Evolutionary conservation across 2,797 vertebrate species (phyloP).

Genomic region (Spinibarbus caldwelli): DNA sequence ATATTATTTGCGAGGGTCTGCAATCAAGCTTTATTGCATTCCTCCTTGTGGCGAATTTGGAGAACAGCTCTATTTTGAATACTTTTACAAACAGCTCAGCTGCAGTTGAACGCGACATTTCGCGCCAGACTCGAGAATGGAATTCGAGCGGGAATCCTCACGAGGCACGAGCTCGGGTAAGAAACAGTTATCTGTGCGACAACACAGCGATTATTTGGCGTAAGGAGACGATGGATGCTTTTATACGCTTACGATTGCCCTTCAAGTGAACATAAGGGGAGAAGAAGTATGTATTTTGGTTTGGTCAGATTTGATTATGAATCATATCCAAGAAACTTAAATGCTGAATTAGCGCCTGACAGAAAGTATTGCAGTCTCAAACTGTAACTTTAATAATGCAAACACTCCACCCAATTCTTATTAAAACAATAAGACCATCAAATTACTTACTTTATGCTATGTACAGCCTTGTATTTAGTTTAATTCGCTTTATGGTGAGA

Average conservation of each 20-base stretch:
- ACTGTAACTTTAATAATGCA: neutral
- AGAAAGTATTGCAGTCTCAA: neutral
- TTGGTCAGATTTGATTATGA: neutral
- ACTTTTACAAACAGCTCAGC: neutral
- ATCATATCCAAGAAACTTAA: neutral
- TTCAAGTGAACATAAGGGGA: neutral
- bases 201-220: neutral
- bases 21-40: slow-evolving; percentile 8
- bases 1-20: neutral
- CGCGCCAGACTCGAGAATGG: neutral
- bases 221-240: neutral
- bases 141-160: neutral
- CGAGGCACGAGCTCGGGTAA: neutral
- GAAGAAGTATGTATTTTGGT: neutral
- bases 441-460: neutral
- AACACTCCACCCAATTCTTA: neutral
- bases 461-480: neutral
- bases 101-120: neutral
- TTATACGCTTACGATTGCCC: neutral
- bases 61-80: slow-evolving; percentile 23
- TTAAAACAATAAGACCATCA: neutral
- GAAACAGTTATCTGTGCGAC: neutral
- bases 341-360: neutral
- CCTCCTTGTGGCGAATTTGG: slow-evolving; percentile 46
- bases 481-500: neutral